Evolutionary conservation across 2,797 vertebrate genomes (phyloP).

Genomic region (Adelosebastes latens): DNA sequence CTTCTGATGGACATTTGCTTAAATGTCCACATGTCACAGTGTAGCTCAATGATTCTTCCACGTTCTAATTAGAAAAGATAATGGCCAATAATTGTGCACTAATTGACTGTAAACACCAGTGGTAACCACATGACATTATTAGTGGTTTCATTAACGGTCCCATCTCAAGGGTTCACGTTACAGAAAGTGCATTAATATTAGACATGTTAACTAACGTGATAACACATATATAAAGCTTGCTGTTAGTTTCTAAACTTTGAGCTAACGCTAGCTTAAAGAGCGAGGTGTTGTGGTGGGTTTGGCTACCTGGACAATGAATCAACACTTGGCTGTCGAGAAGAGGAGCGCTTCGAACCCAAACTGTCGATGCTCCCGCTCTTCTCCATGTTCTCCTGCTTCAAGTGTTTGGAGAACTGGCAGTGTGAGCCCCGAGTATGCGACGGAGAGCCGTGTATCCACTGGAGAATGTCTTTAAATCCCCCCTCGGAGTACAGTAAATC

Average conservation of each 20-base stretch:
- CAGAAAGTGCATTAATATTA: fast-evolving
- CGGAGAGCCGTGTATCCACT: background rate
- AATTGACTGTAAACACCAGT: background rate
- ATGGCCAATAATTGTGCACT: background rate
- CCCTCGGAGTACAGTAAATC: constrained; percentile 31
- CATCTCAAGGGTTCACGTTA: background rate
- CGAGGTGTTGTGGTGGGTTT: background rate
- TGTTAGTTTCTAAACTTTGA: constrained; percentile 30
- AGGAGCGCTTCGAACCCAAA: constrained; percentile 80
- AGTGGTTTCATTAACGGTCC: background rate
- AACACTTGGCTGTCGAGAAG: constrained; percentile 82
- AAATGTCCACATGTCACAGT: no score
- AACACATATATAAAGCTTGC: background rate
- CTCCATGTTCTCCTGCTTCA: constrained; percentile 73
- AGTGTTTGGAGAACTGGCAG: background rate
- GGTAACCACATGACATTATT: background rate
- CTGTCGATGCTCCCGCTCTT: constrained; percentile 81
- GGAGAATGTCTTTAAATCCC: constrained; percentile 28
- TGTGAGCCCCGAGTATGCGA: background rate
- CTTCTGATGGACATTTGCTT: background rate
- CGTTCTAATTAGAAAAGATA: background rate
- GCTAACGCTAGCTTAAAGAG: background rate
- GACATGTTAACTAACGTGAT: background rate
- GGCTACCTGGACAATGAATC: constrained; percentile 84
- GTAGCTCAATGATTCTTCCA: no score